phyloP scores from a whole-genome alignment of 2,888 invertebrate species.

The Zygothrica quintamaculata region DNA sequence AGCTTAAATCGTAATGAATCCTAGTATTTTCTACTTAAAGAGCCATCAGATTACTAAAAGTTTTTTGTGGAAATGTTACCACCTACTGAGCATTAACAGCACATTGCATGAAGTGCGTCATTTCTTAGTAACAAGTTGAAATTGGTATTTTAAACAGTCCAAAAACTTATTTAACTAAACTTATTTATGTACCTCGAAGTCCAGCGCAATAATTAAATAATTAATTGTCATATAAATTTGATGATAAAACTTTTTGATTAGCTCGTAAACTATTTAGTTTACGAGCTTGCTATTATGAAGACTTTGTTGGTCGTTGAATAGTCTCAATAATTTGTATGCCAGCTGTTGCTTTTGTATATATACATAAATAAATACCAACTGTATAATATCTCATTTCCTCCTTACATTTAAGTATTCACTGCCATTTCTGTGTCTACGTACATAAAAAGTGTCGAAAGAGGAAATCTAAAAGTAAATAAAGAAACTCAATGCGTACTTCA shows the following conservation, averaged over 20 bases:
- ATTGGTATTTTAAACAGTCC: too few species aligned
- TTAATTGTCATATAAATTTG: conserved; percentile 25
- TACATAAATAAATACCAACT: neutral
- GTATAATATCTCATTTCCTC: neutral
- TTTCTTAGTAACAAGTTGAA: too few species aligned
- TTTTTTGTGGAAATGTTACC: too few species aligned
- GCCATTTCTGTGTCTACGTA: neutral
- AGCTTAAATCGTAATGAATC: too few species aligned
- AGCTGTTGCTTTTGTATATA: conserved; percentile 10
- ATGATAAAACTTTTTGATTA: conserved; percentile 41
- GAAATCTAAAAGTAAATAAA: conserved; percentile 39
- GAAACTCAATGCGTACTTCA: conserved; percentile 21
- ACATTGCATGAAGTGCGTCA: too few species aligned
- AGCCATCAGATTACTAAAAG: too few species aligned
- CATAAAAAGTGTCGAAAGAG: conserved; percentile 32
- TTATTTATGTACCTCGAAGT: too few species aligned
- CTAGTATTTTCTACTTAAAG: too few species aligned
- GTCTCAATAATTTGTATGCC: conserved; percentile 19
- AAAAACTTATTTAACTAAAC: too few species aligned
- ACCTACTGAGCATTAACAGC: too few species aligned
- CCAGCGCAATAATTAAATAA: conserved; percentile 16
- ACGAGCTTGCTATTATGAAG: too few species aligned
- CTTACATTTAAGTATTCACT: neutral
- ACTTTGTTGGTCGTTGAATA: conserved; percentile 4
- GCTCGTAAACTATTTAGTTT: conserved; percentile 16